These are phyloP conservation scores for Thecocarcelia acutangulata DNA, from an alignment of 2,888 invertebrate species.

Conservation along the genomic window DNA sequence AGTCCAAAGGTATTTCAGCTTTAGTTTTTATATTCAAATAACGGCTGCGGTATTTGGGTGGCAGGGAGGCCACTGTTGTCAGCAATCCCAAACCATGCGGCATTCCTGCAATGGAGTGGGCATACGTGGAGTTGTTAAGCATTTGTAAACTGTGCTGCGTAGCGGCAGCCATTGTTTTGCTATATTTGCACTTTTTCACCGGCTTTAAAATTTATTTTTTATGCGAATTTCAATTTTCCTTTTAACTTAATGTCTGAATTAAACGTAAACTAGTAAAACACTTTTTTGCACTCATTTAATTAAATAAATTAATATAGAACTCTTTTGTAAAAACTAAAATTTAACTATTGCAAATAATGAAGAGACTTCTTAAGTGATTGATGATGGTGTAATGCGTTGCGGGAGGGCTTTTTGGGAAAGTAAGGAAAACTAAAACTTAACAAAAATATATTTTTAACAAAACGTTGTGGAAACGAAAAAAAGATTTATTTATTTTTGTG, in stretches of 20 bases:
- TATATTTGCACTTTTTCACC: conserved; percentile 61
- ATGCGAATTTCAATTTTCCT: conserved; percentile 24
- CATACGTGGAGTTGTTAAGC: conserved; percentile 70
- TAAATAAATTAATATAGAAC: conserved; percentile 35
- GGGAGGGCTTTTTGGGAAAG: not conserved
- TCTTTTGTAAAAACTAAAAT: conserved; percentile 48
- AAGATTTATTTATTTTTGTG: conserved; percentile 62
- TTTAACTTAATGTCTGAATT: conserved; percentile 33
- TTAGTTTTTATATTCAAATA: conserved; percentile 80
- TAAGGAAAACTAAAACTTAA: conserved; percentile 67
- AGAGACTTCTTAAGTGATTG: conserved; percentile 4
- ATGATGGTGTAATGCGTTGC: not conserved
- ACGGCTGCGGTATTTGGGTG: conserved; percentile 81
- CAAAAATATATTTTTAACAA: conserved; percentile 69
- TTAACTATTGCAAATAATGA: conserved; percentile 34
- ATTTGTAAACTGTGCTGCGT: conserved; percentile 75
- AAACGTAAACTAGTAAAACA: conserved; percentile 45
- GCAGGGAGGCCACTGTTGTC: conserved; percentile 81
- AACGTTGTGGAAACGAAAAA: conserved; percentile 68
- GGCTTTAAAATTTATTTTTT: conserved; percentile 49
- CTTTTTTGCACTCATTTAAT: conserved; percentile 36
- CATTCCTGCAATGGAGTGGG: conserved; percentile 73
- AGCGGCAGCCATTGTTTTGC: conserved; percentile 60
- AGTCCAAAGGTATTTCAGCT: conserved; percentile 85
- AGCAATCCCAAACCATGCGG: conserved; percentile 79